Evolutionary conservation across 2,888 invertebrate species (phyloP), one percentile per base, ranked within the genome.

Genomic region (Pachydiplax longipennis): DNA sequence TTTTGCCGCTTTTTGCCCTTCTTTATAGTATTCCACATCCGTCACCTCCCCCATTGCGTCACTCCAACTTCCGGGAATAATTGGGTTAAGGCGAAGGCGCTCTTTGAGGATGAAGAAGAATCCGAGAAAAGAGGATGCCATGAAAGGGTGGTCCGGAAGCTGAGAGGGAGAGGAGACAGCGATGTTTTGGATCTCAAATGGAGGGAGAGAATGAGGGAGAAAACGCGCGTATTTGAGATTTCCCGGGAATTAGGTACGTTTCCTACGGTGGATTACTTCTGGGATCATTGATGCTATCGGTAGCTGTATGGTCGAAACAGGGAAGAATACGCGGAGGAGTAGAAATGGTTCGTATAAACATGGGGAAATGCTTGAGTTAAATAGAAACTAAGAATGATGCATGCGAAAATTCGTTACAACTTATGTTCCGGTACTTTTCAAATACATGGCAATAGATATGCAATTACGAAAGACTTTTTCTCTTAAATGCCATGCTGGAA

Each of bases 51-150:
- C 44, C 44, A 8, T 25, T 53, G 8, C 53, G 48, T 37, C 80
- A 31, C 44, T 5, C 35, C 2, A 53, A 31, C 48, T 25, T 25
- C 18, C 82, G 44, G 18, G 31, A 22, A 40, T 83, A 83, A 83
- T 83, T 83, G 48, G 82, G 82, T 83, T 83, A 83, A 83, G 82
- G 53, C 53, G 31, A 15, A 31, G 82, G 82, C 31, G 53, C 82
- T 31, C 82, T 48, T 48, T n/a, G n/a, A n/a, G n/a, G n/a, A n/a
- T 31, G 53, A 83, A 53, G 82, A 25, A 53, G 82, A 25, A 83
- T 31, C 48, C 53, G 82, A 83, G 48, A 83, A 65, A 83, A 83
- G 82, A 83, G 82, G 37, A 35, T 35, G 37, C 31, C 80, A 80
- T 80, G 80, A 31, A 80, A 80, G 31, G 35, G 80, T 35, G 80